Conservation (phyloP, 2,797 vertebrate species). For the Pantherophis vulpinus region DNA sequence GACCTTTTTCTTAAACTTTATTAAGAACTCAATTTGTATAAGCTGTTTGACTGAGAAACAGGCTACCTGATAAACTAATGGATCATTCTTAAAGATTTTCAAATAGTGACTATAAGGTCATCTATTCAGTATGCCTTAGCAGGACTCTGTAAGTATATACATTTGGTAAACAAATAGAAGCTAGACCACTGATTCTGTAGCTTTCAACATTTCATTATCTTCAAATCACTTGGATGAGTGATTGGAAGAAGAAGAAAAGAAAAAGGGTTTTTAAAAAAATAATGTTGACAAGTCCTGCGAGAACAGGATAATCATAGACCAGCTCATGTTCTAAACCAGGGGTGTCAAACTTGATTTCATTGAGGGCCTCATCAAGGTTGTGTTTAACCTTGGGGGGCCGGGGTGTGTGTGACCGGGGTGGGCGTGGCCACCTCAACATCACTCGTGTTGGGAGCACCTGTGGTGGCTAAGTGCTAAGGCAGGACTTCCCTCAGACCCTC, state of each 20-base stretch:
- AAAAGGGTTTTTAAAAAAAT: neutral
- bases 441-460: no score
- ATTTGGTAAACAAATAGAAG: neutral
- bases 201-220: neutral
- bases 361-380: no score
- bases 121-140: neutral
- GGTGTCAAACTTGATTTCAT: no score
- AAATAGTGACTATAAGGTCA: neutral
- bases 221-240: neutral
- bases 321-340: neutral
- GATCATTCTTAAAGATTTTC: neutral
- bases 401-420: no score
- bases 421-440: no score
- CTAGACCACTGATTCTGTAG: neutral
- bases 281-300: neutral
- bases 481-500: no score
- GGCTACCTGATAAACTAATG: neutral
- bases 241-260: neutral
- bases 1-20: neutral
- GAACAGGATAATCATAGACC: neutral
- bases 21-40: no score
- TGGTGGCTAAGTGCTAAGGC: no score
- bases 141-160: neutral
- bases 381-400: no score
- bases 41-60: neutral